Evolutionary conservation across 92 coral and sea anemone species (phyloP), one percentile per base, ranked within the genome.

Genomic region (Porites divaricata): DNA sequence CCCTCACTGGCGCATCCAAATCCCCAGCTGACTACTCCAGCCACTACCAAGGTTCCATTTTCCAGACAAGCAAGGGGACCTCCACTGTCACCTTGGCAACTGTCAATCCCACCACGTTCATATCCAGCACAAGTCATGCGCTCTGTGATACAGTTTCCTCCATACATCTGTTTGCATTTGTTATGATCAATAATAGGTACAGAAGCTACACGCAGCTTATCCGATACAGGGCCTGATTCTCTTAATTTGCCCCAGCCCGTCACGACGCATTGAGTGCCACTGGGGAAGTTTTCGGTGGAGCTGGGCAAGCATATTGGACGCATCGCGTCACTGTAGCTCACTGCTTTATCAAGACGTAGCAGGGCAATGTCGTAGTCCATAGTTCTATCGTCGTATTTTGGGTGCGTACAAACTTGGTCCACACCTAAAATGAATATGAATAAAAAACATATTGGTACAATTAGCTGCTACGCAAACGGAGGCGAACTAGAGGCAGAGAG

Each of bases 51-150:
- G 64, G 83, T 76, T 8, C 85, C 50, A 51, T 75, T 52, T 81
- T 89, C 87, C 20, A 28, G 26, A 54, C 97, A 93, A 23, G 87
- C 97, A 59, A 93, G 86, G 2, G 97, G 97, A 0, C 97, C 95
- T 48, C 97, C 97, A 25, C 95, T 91, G 82, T 93, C 97, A 3
- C 97, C 97, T 88, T 91, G 88, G 76, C 97, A 93, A 41, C 95
- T 83, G 74, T 93, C 97, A 71, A 93, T 86, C 67, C 79, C 81
- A 19, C 97, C 97, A 23, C 69, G 83, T 22, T 87, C 84, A 85
- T 89, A 89, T 22, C 95, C 97, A 21, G 97, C 97, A 75, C 97
- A 93, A 41, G 91, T 75, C 95, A 93, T 90, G 67, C 90, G 80
- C 50, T 76, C 59, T 3, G 89, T 86, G 9, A 93, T 49, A 48